Base-by-base conservation (phyloP, 2,888 invertebrate species). In the Iselma pallidipennis region DNA sequence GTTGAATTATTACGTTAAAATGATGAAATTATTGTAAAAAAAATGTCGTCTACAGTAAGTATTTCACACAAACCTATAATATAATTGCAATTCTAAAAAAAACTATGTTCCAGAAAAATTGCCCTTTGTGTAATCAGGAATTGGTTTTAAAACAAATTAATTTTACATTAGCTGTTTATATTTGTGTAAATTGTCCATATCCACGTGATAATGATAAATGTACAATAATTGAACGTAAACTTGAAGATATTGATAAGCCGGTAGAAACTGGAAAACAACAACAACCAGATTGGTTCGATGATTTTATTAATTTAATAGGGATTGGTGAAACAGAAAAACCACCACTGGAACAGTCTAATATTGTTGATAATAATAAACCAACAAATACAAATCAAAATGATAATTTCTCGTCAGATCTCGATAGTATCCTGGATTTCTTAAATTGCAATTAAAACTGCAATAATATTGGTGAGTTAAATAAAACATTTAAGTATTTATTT, bases 131-230 rank as follows among this genome's bases (percentile, higher is more conserved):
- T 42, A 59, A 51, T 19, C 57, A 55, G 37, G 12, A 48, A 3
- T 37, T 74, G 48, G 49, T 64, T 45, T 56, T 71, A 12, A 61
- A 71, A 51, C 74, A 73, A 66, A 71, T 74, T 6, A 72, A 70
- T 50, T 63, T 72, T 7, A 66, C 51, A 7, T 28, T 52, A 21
- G 73, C 73, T 4, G 54, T 73, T 12, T 70, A 70, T 57, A 61
- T 74, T 16, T 74, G 74, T 60, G 29, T 69, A 10, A 58, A 67
- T 12, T 74, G 74, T 19, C 61, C 66, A 14, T 74, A 74, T 60
- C 74, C 74, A 2, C 55, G 68, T 16, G 61, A 64, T 42, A 59
- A 61, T 14, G 59, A 63, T 9, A 14, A 63, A 28, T 74, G 72
- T 37, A 59, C 66, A 10, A 42, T 66, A 33, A 67, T 73, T 2